A percentile compares a stretch with the other conserved stretches of the same genome.
These are phyloP conservation scores for Leptocoma aspasia DNA, from an alignment of 2,113 vertebrate species.

Conservation along the genomic window DNA sequence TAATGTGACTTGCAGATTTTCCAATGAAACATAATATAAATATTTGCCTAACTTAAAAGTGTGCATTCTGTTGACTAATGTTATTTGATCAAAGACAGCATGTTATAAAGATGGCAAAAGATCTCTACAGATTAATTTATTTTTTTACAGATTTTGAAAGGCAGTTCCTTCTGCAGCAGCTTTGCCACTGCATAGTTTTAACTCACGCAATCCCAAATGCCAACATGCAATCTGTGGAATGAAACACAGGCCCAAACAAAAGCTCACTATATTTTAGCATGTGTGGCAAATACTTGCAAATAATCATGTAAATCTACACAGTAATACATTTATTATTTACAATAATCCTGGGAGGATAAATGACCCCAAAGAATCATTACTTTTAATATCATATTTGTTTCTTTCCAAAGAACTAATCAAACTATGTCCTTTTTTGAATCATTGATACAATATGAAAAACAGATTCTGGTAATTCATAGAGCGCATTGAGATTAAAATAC, in stretches of 20 bases:
- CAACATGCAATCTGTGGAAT: background rate
- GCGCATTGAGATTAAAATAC: background rate
- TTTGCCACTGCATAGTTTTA: background rate
- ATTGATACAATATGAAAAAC: background rate
- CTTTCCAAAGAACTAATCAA: background rate
- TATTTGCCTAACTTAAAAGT: background rate
- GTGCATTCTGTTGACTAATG: background rate
- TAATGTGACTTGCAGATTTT: background rate
- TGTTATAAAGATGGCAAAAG: background rate
- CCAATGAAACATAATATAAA: background rate
- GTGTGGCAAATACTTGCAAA: background rate
- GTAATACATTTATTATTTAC: background rate
- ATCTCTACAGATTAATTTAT: background rate
- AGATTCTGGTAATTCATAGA: background rate
- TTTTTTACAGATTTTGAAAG: background rate
- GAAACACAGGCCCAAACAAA: background rate
- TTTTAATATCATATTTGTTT: background rate
- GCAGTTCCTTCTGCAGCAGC: background rate
- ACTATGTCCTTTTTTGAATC: background rate
- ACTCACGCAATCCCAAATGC: background rate
- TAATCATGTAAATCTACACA: background rate
- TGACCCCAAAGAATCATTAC: background rate
- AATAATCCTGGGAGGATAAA: background rate
- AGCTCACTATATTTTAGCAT: background rate
- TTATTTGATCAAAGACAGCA: background rate